A percentile compares a stretch with the other conserved stretches of the same genome.
These are phyloP conservation scores for Threskiornis aethiopicus DNA, from an alignment of 2,797 vertebrate species.

Conservation along the genomic window DNA sequence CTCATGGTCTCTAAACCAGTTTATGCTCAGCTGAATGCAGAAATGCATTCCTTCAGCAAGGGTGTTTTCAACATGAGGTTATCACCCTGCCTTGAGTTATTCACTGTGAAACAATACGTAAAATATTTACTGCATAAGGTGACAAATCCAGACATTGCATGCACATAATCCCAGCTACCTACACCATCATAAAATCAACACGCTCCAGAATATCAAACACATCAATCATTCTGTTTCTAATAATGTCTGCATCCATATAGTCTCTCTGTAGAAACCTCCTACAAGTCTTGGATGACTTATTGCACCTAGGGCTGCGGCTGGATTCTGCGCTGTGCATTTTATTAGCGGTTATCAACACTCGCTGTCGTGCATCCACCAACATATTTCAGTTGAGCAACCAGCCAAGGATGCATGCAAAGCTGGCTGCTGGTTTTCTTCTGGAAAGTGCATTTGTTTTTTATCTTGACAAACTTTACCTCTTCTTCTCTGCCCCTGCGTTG, in stretches of 20 bases:
- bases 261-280: background rate
- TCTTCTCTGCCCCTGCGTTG: background rate
- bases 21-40: background rate
- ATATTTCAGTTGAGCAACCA: background rate
- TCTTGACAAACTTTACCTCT: background rate
- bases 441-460: background rate
- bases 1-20: background rate
- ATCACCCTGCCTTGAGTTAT: background rate
- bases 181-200: background rate
- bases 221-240: background rate
- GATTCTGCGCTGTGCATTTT: background rate
- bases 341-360: rapidly evolving
- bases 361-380: rapidly evolving
- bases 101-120: background rate
- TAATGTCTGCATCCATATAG: background rate
- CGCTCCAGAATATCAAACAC: background rate
- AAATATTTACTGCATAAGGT: background rate
- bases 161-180: background rate
- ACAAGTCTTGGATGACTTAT: background rate
- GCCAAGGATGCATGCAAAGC: background rate
- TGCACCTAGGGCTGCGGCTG: background rate
- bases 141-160: background rate
- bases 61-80: background rate
- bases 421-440: background rate
- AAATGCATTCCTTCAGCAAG: background rate